phyloP scores from a whole-genome alignment of 2,113 vertebrate species.

The Neolamprologus fasciatus region DNA sequence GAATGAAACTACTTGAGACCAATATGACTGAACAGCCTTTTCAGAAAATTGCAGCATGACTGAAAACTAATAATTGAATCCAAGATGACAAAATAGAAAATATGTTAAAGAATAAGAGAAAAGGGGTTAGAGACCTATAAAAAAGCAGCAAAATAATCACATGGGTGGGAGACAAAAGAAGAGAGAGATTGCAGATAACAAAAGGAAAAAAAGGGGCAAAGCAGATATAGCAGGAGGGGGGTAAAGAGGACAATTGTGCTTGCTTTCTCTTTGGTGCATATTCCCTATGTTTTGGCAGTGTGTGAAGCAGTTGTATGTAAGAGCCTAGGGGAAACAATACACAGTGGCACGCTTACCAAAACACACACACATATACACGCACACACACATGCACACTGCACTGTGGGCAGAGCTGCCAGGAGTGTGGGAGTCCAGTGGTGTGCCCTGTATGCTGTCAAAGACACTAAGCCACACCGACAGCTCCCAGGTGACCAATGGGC shows the following conservation, averaged over 20 bases:
- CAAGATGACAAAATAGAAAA: not conserved
- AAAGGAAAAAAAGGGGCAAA: not conserved
- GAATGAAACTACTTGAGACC: not conserved
- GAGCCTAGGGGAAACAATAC: slow-evolving; percentile 17
- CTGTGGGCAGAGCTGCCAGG: slow-evolving; percentile 29
- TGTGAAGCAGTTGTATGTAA: slow-evolving; percentile 12
- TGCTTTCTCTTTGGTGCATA: slow-evolving; percentile 18
- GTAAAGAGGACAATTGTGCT: slow-evolving; percentile 34
- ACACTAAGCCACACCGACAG: slow-evolving; percentile 57
- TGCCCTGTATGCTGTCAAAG: slow-evolving; percentile 52
- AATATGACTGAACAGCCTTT: not conserved
- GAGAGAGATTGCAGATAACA: not conserved
- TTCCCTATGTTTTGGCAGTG: slow-evolving; percentile 25
- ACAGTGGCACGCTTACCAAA: slow-evolving; percentile 5
- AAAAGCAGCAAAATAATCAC: not conserved
- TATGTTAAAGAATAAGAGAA: not conserved
- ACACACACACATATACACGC: not conserved
- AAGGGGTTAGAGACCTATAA: not conserved
- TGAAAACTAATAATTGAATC: not conserved
- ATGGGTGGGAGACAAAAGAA: slow-evolving; percentile 14
- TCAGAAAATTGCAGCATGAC: not conserved
- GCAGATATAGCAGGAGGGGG: not conserved
- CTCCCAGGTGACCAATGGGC: slow-evolving; percentile 64
- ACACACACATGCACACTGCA: not conserved
- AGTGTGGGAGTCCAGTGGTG: slow-evolving; percentile 15